Evolutionary conservation across 2,797 vertebrate species (phyloP).

Genomic region (Sebastes vulpes): DNA sequence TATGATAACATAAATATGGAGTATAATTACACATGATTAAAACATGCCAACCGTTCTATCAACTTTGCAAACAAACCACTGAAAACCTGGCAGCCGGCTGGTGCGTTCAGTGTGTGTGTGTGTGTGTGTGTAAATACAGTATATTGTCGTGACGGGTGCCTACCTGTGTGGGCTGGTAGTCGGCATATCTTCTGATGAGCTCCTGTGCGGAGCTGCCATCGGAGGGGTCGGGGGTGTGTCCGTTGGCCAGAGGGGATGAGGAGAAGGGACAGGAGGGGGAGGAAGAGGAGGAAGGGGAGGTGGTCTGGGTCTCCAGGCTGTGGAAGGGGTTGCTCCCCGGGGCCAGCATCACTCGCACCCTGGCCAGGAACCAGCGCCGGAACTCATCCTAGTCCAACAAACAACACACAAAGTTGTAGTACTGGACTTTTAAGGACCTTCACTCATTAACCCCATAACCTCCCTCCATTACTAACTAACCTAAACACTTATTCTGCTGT

Average conservation of each 20-base stretch:
- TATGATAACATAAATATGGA: not conserved
- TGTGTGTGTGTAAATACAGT: not conserved
- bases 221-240: slow-evolving; percentile 81
- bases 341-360: slow-evolving; percentile 91
- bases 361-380: slow-evolving; percentile 95
- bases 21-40: not conserved
- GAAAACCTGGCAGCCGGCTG: not conserved
- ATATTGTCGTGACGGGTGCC: not conserved
- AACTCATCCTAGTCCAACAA: slow-evolving; percentile 91
- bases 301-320: slow-evolving; percentile 85
- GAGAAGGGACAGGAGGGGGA: slow-evolving; percentile 74
- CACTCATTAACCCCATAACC: too few relatives aligned
- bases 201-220: slow-evolving; percentile 85
- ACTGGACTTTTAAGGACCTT: not conserved
- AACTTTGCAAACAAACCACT: not conserved
- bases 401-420: not conserved
- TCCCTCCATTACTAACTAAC: too few relatives aligned
- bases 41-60: not conserved
- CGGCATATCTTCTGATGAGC: slow-evolving; percentile 81
- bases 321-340: slow-evolving; percentile 88
- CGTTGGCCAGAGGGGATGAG: slow-evolving; percentile 85
- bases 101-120: not conserved
- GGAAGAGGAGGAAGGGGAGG: slow-evolving; percentile 78
- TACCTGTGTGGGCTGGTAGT: slow-evolving; percentile 86
- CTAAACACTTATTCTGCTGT: not conserved